Conservation (phyloP, 2,113 vertebrate species). For the Podiceps cristatus region DNA sequence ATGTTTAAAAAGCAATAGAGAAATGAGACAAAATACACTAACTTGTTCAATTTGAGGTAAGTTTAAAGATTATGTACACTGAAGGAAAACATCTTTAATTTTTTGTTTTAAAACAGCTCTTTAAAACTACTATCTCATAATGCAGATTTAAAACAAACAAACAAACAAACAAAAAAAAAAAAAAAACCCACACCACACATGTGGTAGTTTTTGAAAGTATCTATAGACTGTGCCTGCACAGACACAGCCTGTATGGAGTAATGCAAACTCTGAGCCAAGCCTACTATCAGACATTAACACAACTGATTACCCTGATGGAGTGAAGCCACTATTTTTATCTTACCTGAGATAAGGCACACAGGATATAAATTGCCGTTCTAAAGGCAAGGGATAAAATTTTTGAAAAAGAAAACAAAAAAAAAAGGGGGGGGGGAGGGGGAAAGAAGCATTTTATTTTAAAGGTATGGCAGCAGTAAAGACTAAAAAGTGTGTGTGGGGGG, state of each 20-base stretch:
- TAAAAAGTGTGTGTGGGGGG: neutral
- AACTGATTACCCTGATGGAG: slow-evolving; percentile 29
- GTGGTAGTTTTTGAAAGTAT: neutral
- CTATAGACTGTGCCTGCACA: slow-evolving; percentile 13
- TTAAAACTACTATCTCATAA: neutral
- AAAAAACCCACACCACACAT: neutral
- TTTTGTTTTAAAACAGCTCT: neutral
- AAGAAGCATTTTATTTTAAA: neutral
- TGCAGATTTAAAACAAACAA: neutral
- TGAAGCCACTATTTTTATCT: slow-evolving; percentile 55
- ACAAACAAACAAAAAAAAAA: too few species aligned
- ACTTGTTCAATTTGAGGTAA: neutral
- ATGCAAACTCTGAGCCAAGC: slow-evolving; percentile 36
- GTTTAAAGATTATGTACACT: neutral
- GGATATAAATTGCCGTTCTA: slow-evolving; percentile 10
- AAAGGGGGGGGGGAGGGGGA: neutral
- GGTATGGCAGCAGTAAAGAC: neutral
- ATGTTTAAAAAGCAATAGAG: neutral
- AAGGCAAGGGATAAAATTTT: neutral
- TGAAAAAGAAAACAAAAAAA: neutral
- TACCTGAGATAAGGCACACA: slow-evolving; percentile 23
- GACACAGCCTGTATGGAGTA: slow-evolving; percentile 24
- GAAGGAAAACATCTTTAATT: neutral
- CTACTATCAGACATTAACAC: slow-evolving; percentile 41
- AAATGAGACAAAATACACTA: neutral